These are phyloP conservation scores for Zaprionus capensis DNA, from an alignment of 1,140 invertebrate genomes.

Conservation along the genomic window DNA sequence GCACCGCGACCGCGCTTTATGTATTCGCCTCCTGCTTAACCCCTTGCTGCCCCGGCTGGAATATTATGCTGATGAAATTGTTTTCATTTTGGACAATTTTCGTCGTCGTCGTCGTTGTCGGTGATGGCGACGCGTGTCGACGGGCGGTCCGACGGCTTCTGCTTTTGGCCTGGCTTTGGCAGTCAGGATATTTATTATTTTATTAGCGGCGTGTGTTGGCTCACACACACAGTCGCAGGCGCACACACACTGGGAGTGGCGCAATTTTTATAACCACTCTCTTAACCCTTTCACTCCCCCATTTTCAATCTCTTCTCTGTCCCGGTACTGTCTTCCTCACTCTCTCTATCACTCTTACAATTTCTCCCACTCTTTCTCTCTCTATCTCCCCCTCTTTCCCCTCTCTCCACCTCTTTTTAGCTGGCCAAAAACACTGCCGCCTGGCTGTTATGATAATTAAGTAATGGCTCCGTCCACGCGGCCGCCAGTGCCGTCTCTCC, in stretches of 20 bases:
- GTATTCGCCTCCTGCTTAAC: conserved; percentile 15
- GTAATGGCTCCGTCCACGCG: conserved; percentile 64
- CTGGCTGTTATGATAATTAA: conserved; percentile 75
- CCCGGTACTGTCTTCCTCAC: not conserved
- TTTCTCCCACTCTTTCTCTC: not conserved
- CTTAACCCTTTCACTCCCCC: conserved; percentile 55
- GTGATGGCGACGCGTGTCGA: conserved; percentile 34
- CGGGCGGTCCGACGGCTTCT: conserved; percentile 26
- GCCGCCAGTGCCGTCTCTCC: conserved; percentile 15
- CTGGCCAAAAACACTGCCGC: conserved; percentile 59
- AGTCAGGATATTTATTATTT: conserved; percentile 80
- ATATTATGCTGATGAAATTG: conserved; percentile 76
- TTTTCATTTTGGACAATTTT: conserved; percentile 47
- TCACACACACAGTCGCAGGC: conserved; percentile 1
- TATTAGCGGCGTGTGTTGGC: conserved; percentile 75
- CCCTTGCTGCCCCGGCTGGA: conserved; percentile 1
- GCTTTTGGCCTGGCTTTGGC: conserved; percentile 25
- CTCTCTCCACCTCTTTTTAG: conserved; percentile 33
- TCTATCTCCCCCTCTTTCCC: not conserved
- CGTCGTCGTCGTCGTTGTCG: not conserved
- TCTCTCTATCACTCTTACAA: not conserved
- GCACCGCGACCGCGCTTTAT: conserved; percentile 67
- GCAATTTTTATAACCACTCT: conserved; percentile 53
- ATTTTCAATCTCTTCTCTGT: not conserved
- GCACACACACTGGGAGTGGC: conserved; percentile 58